Base-by-base conservation (phyloP, 2,888 invertebrate genomes). In the Torymus texanus region DNA sequence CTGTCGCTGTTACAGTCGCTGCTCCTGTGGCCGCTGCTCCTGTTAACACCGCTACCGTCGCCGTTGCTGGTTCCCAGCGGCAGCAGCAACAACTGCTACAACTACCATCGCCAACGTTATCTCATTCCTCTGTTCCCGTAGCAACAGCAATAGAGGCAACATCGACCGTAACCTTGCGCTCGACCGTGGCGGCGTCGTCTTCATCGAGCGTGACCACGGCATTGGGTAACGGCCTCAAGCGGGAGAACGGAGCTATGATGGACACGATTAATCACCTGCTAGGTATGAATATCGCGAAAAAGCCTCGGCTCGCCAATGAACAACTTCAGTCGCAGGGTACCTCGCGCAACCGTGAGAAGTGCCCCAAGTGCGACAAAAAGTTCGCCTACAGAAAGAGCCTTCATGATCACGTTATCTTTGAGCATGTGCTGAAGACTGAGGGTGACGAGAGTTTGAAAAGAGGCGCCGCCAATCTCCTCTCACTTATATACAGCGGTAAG, bases 361-460 rank as follows among this genome's bases (percentile, higher is more conserved):
- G 81, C 13, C 77, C 77, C 0, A 82, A 75, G 55, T 82, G 81
- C 55, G 41, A 55, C 11, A 79, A 80, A 59, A 55, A 56, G 2
- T 80, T 78, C 14, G 65, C 53, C 12, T 78, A 79, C 18, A 61
- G 73, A 1, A 80, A 75, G 12, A 77, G 67, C 53, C 18, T 82
- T 8, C 67, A 75, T 29, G 75, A 79, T 50, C 81, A 81, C 67
- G 63, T 75, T 2, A 67, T 79, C 13, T 41, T 70, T 3, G 79
- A 82, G 14, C 81, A 80, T 21, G 50, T 79, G 4, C 55, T 80
- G 2, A 80, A 63, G 24, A 67, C 51, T 14, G 62, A 75, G 3
- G 59, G 66, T 1, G 53, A 29, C 24, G 72, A 67, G 16, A 67
- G 71, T 18, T 72, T 78, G 14, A 72, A 73, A 68, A 72, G 73